These are phyloP conservation scores for Rhynchopsitta pachyrhyncha DNA, from an alignment of 2,113 vertebrate species.

Conservation along the genomic window DNA sequence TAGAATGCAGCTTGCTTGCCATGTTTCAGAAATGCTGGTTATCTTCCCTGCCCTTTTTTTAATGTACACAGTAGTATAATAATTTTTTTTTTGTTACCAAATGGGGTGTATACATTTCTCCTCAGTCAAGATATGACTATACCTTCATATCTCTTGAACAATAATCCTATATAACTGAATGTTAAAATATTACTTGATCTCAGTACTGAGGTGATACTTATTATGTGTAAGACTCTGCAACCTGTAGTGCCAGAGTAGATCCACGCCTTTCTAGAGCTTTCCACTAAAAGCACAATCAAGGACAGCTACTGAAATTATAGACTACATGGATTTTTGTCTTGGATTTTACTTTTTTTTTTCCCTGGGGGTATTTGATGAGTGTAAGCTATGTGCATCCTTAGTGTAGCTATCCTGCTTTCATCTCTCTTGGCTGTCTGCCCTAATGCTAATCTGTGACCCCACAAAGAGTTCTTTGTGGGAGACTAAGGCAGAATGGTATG, in stretches of 20 bases:
- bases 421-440: slow-evolving; percentile 42
- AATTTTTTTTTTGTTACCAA: neutral
- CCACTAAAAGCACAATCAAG: neutral
- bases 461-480: slow-evolving; percentile 59
- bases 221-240: neutral
- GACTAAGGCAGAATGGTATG: neutral
- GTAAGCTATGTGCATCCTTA: slow-evolving; percentile 51
- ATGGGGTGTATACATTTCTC: neutral
- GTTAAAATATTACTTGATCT: neutral
- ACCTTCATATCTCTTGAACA: neutral
- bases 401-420: slow-evolving; percentile 50
- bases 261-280: neutral
- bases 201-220: neutral
- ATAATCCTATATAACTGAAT: neutral
- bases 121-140: neutral
- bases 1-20: neutral
- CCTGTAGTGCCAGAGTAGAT: neutral
- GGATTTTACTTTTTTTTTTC: neutral
- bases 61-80: neutral
- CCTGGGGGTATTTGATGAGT: neutral
- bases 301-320: neutral
- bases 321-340: neutral
- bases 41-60: neutral
- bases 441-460: slow-evolving; percentile 54
- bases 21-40: neutral